Conservation (phyloP, 2,113 vertebrate species). For the Paralichthys olivaceus region DNA sequence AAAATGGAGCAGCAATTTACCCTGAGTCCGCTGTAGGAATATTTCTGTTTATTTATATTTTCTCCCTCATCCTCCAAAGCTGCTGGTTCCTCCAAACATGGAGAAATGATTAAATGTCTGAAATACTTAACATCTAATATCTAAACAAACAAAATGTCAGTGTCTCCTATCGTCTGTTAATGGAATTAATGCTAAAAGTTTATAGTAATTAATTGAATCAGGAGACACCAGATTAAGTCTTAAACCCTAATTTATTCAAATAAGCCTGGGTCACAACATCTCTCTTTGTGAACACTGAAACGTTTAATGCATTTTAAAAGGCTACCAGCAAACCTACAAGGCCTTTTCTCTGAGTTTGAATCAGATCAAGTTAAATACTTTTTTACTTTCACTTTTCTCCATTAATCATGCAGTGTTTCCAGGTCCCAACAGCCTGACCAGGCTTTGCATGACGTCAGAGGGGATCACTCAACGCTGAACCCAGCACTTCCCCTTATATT, state of each 20-base stretch:
- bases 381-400: slow-evolving; percentile 26
- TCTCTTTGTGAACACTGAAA: not conserved
- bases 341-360: slow-evolving; percentile 1
- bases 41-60: not conserved
- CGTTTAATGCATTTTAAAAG: slow-evolving; percentile 5
- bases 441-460: slow-evolving; percentile 41
- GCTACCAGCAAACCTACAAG: not conserved
- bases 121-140: not conserved
- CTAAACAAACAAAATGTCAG: not conserved
- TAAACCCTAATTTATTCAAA: slow-evolving; percentile 17
- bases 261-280: not conserved
- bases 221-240: not conserved
- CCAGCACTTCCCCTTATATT: slow-evolving; percentile 35
- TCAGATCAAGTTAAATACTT: slow-evolving; percentile 20
- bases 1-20: not conserved
- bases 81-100: not conserved
- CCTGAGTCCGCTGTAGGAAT: not conserved
- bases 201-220: not conserved
- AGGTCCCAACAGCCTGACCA: not conserved
- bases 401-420: slow-evolving; percentile 37
- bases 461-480: slow-evolving; percentile 41
- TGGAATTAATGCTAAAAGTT: slow-evolving; percentile 7
- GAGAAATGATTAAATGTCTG: not conserved
- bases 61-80: not conserved
- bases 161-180: slow-evolving; percentile 11